Evolutionary conservation across 1,140 invertebrate genomes (phyloP).

Genomic region (Drosophila ficusphila): DNA sequence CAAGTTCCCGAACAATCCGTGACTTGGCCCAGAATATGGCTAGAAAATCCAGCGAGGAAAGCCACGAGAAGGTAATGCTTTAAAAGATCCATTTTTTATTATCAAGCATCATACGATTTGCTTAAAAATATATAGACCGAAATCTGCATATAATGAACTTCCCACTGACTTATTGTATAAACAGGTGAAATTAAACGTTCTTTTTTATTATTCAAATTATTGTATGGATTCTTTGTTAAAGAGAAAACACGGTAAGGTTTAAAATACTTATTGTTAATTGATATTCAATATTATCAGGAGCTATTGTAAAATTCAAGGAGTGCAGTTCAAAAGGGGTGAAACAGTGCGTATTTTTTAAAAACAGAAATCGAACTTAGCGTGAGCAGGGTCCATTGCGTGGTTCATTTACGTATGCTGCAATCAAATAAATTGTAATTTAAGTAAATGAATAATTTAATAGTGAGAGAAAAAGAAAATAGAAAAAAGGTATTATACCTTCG

Average conservation of each 20-base stretch:
- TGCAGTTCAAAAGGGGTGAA: too few species aligned
- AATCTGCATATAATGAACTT: neutral
- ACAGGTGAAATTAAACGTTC: neutral
- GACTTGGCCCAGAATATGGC: too few species aligned
- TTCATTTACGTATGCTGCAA: constrained; percentile 38
- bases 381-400: constrained; percentile 21
- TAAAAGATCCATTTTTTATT: neutral
- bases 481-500: constrained; percentile 26
- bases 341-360: too few species aligned
- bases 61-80: neutral
- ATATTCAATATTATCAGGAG: too few species aligned
- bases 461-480: neutral
- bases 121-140: neutral
- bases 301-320: neutral
- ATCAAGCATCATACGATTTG: neutral
- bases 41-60: neutral
- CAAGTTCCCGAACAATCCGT: constrained; percentile 7
- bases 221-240: neutral
- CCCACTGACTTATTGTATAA: neutral
- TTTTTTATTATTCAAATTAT: neutral
- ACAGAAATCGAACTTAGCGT: too few species aligned
- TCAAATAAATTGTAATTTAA: neutral
- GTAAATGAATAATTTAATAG: neutral
- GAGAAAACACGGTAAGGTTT: neutral
- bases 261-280: too few species aligned